Conservation (phyloP, 2,888 invertebrate genomes). For the Lypha dubia region DNA sequence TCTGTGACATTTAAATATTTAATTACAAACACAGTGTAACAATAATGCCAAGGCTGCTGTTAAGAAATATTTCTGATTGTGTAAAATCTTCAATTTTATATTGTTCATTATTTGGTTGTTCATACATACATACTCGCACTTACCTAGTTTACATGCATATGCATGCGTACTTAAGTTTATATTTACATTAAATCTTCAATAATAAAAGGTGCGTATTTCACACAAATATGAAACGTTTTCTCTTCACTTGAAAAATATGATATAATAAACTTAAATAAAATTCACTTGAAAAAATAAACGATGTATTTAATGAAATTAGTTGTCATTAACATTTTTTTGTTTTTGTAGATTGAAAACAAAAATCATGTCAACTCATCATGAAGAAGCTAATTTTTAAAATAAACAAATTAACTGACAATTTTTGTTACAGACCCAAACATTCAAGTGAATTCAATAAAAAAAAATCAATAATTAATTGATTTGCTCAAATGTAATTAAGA, state of each 20-base stretch:
- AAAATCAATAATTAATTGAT: slow-evolving; percentile 9
- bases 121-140: too few species aligned
- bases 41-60: slow-evolving; percentile 31
- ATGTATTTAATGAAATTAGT: slow-evolving; percentile 16
- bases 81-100: too few species aligned
- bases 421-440: neutral
- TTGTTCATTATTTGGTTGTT: neutral
- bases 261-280: slow-evolving; percentile 25
- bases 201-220: slow-evolving; percentile 49
- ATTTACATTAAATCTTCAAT: slow-evolving; percentile 4
- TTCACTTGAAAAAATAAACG: neutral
- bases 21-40: slow-evolving; percentile 3
- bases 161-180: neutral
- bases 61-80: too few species aligned
- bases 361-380: slow-evolving; percentile 67
- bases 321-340: slow-evolving; percentile 11
- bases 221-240: slow-evolving; percentile 30
- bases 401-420: slow-evolving; percentile 60
- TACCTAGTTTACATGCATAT: too few species aligned
- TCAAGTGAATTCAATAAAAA: neutral
- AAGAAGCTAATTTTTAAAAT: slow-evolving; percentile 68
- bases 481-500: neutral
- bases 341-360: neutral
- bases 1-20: neutral
- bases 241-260: slow-evolving; percentile 19